A percentile compares a stretch with the other conserved stretches of the same genome.
phyloP scores from a whole-genome alignment of 2,888 invertebrate genomes.

The Drosophila vallismaia region DNA sequence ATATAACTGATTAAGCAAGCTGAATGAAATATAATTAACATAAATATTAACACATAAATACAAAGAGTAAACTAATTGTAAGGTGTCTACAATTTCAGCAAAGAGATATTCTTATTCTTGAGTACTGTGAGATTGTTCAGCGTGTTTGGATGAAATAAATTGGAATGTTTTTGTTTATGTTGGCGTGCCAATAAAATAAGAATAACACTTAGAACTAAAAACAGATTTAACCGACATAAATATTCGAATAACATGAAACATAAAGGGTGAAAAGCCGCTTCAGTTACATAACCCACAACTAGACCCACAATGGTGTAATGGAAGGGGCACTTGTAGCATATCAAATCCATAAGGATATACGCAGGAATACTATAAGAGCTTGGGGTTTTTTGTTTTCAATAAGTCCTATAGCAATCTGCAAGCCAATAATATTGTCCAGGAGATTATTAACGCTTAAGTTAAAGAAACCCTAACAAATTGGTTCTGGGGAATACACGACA shows the following conservation, averaged over 20 bases:
- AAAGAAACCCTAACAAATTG: constrained; percentile 34
- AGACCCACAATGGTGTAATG: constrained; percentile 30
- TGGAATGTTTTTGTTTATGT: constrained; percentile 51
- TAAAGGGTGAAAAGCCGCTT: constrained; percentile 2
- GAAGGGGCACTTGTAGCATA: constrained; percentile 47
- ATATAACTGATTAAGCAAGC: constrained; percentile 9
- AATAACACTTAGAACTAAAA: constrained; percentile 60
- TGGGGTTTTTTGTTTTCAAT: not conserved
- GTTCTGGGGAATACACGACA: constrained; percentile 11
- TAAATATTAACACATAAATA: constrained; percentile 18
- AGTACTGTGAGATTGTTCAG: constrained; percentile 33
- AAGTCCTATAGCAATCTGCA: constrained; percentile 6
- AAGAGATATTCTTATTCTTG: constrained; percentile 20
- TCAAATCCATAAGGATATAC: constrained; percentile 6
- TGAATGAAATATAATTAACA: constrained; percentile 18
- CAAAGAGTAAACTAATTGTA: constrained; percentile 8
- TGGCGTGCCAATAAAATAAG: constrained; percentile 35
- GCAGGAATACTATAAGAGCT: constrained; percentile 18
- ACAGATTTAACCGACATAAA: constrained; percentile 22
- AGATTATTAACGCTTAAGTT: constrained; percentile 11
- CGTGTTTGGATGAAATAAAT: constrained; percentile 25
- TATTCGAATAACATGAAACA: constrained; percentile 11
- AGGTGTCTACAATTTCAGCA: constrained; percentile 18
- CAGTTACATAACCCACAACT: constrained; percentile 42
- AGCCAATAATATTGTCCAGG: constrained; percentile 2